These are phyloP conservation scores for Manacus vitellinus DNA, from an alignment of 2,113 vertebrate genomes.

Conservation along the genomic window DNA sequence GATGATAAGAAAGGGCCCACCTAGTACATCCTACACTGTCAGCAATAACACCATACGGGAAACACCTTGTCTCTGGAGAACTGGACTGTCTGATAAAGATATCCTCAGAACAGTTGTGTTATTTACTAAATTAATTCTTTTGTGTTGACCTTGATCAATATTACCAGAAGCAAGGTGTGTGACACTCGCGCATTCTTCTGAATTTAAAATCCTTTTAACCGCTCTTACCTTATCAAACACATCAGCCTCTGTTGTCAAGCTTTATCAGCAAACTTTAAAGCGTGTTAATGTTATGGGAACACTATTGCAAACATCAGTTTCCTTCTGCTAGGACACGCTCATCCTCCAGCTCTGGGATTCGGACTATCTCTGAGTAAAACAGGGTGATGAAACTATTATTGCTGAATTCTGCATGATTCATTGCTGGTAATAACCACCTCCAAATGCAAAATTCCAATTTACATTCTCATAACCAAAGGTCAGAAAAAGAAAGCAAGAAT, in stretches of 20 bases:
- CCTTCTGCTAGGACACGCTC: background rate
- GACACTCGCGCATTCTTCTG: background rate
- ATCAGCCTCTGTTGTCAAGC: background rate
- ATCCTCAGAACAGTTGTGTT: background rate
- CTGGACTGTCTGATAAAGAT: background rate
- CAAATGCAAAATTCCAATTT: conserved; percentile 30
- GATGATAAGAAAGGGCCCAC: background rate
- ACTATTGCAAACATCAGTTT: background rate
- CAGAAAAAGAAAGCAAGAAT: conserved; percentile 52
- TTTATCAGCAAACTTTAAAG: background rate
- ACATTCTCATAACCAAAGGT: conserved; percentile 45
- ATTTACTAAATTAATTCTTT: conserved; percentile 29
- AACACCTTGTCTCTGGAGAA: background rate
- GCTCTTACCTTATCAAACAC: background rate
- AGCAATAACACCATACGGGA: background rate
- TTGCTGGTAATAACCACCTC: conserved; percentile 23
- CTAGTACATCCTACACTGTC: background rate
- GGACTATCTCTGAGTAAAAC: conserved; percentile 14
- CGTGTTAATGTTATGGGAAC: background rate
- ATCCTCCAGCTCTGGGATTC: background rate
- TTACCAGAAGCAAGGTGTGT: background rate
- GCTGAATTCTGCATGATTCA: conserved; percentile 41
- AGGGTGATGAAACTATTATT: conserved; percentile 19
- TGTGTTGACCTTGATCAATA: conserved; percentile 36
- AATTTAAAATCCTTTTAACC: conserved; percentile 5